Percentiles rank a stretch among this genome's conserved stretches.
Conservation (phyloP, 2,113 vertebrate species). For the Mormoops blainvillei region DNA sequence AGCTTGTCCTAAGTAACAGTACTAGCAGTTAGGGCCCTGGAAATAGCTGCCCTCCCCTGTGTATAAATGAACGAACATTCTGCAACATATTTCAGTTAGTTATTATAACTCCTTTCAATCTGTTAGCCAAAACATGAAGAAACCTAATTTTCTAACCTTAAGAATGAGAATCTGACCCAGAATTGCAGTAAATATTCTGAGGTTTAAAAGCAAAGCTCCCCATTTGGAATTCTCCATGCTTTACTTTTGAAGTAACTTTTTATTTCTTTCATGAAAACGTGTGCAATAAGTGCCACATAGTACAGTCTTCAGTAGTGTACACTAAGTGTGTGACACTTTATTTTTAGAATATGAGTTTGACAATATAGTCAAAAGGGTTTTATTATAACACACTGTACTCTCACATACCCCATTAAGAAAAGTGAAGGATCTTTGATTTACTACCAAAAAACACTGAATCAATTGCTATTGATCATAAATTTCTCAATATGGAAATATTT, state of each 20-base stretch:
- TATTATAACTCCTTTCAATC: background rate
- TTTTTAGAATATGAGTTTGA: background rate
- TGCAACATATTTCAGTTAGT: background rate
- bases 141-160: background rate
- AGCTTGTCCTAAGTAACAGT: background rate
- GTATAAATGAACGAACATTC: background rate
- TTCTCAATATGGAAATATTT: background rate
- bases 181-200: background rate
- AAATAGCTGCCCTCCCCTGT: background rate
- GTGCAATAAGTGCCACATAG: background rate
- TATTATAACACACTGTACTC: background rate
- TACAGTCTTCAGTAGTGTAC: background rate
- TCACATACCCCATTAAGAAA: background rate
- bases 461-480: background rate
- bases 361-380: background rate
- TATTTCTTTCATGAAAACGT: background rate
- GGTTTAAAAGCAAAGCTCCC: background rate
- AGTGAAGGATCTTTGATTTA: background rate
- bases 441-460: background rate
- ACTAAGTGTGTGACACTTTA: background rate
- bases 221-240: background rate
- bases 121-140: background rate
- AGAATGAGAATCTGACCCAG: background rate
- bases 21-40: background rate
- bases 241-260: background rate